Percentiles rank a stretch among this genome's conserved stretches.
These are phyloP conservation scores for Anoplophora glabripennis DNA, from an alignment of 1,140 invertebrate genomes.

Conservation along the genomic window DNA sequence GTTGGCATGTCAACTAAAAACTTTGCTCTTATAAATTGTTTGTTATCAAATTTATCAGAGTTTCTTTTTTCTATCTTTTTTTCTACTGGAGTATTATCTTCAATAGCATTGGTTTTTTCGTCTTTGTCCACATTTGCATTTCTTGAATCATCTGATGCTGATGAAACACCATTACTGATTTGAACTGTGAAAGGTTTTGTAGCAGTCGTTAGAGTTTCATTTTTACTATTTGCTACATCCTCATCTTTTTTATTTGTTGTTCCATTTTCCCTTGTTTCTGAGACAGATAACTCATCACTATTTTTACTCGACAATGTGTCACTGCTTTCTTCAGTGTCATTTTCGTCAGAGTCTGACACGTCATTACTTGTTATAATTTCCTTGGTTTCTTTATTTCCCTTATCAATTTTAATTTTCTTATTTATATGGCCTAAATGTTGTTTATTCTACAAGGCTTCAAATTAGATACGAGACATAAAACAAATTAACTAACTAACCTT, in stretches of 20 bases:
- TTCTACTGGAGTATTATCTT: too few species aligned
- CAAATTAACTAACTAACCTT: slow-evolving; percentile 22
- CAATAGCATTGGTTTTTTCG: too few species aligned
- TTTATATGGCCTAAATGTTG: not conserved
- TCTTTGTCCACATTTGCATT: not conserved
- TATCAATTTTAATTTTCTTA: slow-evolving; percentile 16
- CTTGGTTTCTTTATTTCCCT: not conserved
- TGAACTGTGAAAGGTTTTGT: too few species aligned
- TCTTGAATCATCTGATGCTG: too few species aligned
- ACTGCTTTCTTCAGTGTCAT: not conserved
- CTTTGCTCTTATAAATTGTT: slow-evolving; percentile 62
- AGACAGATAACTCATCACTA: too few species aligned
- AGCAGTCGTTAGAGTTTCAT: too few species aligned
- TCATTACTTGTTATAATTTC: slow-evolving; percentile 30
- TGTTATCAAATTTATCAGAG: too few species aligned
- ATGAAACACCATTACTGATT: too few species aligned
- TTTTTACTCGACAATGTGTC: not conserved
- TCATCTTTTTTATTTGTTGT: too few species aligned
- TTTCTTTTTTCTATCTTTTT: too few species aligned
- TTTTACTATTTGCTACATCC: too few species aligned
- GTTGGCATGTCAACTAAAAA: slow-evolving; percentile 84
- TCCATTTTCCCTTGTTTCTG: too few species aligned
- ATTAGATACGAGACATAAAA: not conserved
- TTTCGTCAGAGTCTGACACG: slow-evolving; percentile 29
- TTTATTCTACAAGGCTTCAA: slow-evolving; percentile 3